Base-by-base conservation (phyloP, 2,888 invertebrate species). In the Cremastinae sp. region DNA sequence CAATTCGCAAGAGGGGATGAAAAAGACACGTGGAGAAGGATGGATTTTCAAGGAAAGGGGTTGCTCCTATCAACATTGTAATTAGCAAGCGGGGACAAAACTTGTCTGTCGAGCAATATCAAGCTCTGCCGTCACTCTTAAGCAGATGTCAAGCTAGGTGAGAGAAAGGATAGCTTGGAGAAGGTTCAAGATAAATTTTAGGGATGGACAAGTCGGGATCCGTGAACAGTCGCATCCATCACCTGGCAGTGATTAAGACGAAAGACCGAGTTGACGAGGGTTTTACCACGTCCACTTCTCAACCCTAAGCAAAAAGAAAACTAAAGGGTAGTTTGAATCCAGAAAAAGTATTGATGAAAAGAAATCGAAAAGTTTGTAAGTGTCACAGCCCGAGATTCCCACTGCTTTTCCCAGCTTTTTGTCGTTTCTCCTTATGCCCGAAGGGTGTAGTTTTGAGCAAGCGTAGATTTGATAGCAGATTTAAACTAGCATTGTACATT, bases 241-340 rank as follows among this genome's bases (percentile, higher is more conserved):
- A 85, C 83, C 78, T 80, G 82, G 81, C 71, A 56, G 82, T 86
- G 83, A 86, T 87, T 86, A 86, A 83, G 79, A 81, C 79, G 80
- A 83, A 78, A 79, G 77, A 80, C 78, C 76, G 39, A 8, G 22
- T 41, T 10, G 16, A 43, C 41, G 7, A 14, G 14, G 18, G 28
- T 22, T 49, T 62, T 83, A 5, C 28, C 41, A 5, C 41, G 41
- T 4, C 10, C 41, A 28, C 5, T 28, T 5, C 28, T 3, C 2
- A 28, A 28, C 28, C 5, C 28, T 2, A 28, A 28, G 28, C 28
- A 28, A 28, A 28, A 28, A 28, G 5, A 5, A 28, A 28, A 5
- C 28, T 28, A 28, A 28, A 5, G 2, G 28, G 28, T 28, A 28
- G 1, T 2, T 41, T 41, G 41, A 9, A 41, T 41, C 10, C 4